phyloP scores from a whole-genome alignment of 2,888 invertebrate genomes.

The Ennomos erosarius region DNA sequence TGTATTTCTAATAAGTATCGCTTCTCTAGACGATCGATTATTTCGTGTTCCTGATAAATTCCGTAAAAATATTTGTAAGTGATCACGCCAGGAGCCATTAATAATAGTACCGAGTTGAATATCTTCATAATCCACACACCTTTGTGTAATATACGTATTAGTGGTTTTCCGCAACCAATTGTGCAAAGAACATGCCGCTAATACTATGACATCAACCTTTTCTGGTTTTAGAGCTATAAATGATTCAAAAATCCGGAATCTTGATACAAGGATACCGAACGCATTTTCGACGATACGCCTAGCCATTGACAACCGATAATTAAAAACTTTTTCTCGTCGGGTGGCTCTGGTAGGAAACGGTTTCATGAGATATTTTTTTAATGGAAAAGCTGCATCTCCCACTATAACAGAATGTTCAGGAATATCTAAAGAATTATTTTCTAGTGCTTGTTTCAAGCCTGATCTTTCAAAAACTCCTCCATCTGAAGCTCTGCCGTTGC shows the following conservation, averaged over 20 bases:
- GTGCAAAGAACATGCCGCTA: slow-evolving; percentile 41
- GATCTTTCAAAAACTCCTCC: slow-evolving; percentile 20
- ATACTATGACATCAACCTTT: slow-evolving; percentile 38
- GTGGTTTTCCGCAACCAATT: slow-evolving; percentile 42
- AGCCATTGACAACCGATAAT: slow-evolving; percentile 21
- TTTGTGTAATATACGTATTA: slow-evolving; percentile 39
- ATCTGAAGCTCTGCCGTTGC: slow-evolving; percentile 34
- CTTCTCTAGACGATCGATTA: slow-evolving; percentile 11
- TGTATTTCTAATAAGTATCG: neutral
- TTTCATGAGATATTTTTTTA: slow-evolving; percentile 35
- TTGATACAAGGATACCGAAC: slow-evolving; percentile 25
- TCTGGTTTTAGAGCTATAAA: slow-evolving; percentile 28
- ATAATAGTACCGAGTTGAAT: neutral
- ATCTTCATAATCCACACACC: slow-evolving; percentile 14
- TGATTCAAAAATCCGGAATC: slow-evolving; percentile 14
- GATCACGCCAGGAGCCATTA: slow-evolving; percentile 15
- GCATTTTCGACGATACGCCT: slow-evolving; percentile 32
- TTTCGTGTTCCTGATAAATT: slow-evolving; percentile 5
- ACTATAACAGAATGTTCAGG: slow-evolving; percentile 23
- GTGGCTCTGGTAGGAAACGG: slow-evolving; percentile 18
- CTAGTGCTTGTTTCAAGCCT: slow-evolving; percentile 9
- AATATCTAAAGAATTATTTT: slow-evolving; percentile 16
- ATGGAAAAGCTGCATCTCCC: slow-evolving; percentile 35
- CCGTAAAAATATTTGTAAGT: slow-evolving; percentile 2
- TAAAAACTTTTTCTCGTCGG: slow-evolving; percentile 22